Evolutionary conservation across 2,113 vertebrate genomes (phyloP).

Genomic region (Nerophis lumbriciformis): DNA sequence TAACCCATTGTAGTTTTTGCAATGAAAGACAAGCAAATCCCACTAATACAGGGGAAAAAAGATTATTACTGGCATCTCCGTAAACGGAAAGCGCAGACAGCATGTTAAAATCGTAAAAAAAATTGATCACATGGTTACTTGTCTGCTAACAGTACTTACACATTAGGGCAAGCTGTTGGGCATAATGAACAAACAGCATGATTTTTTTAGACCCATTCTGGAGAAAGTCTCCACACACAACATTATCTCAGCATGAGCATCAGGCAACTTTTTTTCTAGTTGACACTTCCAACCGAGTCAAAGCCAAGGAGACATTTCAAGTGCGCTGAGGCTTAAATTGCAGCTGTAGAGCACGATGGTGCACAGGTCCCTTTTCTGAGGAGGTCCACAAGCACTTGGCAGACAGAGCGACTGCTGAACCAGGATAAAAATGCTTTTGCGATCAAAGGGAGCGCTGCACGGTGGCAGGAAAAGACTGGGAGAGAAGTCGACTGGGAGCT

Average conservation of each 20-base stretch:
- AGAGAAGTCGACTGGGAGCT: conserved; percentile 45
- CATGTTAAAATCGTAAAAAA: no score
- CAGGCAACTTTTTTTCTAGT: conserved; percentile 27
- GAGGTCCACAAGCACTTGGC: conserved; percentile 20
- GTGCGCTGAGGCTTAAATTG: conserved; percentile 37
- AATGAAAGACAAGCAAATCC: no score
- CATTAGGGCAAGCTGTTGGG: conserved; percentile 17
- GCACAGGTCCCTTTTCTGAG: conserved; percentile 27
- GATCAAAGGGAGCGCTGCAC: conserved; percentile 47
- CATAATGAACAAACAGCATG: conserved; percentile 27
- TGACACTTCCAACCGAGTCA: conserved; percentile 42
- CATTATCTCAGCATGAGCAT: conserved; percentile 25
- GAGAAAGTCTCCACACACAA: conserved; percentile 25
- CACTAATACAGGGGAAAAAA: no score
- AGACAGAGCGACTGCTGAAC: conserved; percentile 26
- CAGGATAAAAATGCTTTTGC: conserved; percentile 41
- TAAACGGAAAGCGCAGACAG: no score
- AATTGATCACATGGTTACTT: no score
- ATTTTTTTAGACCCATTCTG: conserved; percentile 22
- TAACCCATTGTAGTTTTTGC: no score
- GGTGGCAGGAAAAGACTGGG: conserved; percentile 41
- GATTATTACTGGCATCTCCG: no score
- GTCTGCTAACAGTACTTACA: conserved; percentile 2
- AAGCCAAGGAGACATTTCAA: conserved; percentile 37
- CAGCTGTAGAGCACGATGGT: conserved; percentile 6